Evolutionary conservation across 1,140 invertebrate species (phyloP).

Genomic region (Hycleus phaleratus): DNA sequence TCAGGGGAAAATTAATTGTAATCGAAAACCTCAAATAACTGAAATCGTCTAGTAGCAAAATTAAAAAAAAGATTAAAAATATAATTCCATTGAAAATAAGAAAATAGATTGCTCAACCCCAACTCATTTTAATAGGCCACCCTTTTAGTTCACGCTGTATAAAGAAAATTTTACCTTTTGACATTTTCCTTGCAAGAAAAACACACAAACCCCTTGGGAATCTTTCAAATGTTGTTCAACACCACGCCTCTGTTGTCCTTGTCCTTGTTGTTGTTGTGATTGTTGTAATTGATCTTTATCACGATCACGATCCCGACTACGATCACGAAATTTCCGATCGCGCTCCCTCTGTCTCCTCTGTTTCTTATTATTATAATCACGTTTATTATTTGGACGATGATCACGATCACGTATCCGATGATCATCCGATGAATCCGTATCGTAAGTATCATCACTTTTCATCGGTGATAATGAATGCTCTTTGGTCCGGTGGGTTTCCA

Average conservation of each 20-base stretch:
- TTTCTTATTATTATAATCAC: neutral
- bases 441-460: too few species aligned
- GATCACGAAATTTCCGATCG: neutral
- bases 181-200: slow-evolving; percentile 84
- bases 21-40: too few species aligned
- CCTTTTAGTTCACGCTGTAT: neutral
- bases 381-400: too few species aligned
- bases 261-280: slow-evolving; percentile 15
- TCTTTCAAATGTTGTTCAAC: slow-evolving; percentile 45
- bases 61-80: too few species aligned
- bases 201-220: slow-evolving; percentile 64
- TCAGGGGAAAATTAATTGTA: too few species aligned
- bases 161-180: slow-evolving; percentile 49
- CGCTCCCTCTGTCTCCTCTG: neutral
- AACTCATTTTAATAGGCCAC: too few species aligned
- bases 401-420: too few species aligned
- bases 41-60: too few species aligned
- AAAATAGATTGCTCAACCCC: too few species aligned
- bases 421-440: too few species aligned
- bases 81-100: too few species aligned
- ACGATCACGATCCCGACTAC: neutral
- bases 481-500: slow-evolving; percentile 25
- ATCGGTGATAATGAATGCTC: neutral
- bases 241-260: slow-evolving; percentile 25
- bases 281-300: neutral